phyloP scores from a whole-genome alignment of 2,113 vertebrate genomes.

The Sphyrna mokarran region DNA sequence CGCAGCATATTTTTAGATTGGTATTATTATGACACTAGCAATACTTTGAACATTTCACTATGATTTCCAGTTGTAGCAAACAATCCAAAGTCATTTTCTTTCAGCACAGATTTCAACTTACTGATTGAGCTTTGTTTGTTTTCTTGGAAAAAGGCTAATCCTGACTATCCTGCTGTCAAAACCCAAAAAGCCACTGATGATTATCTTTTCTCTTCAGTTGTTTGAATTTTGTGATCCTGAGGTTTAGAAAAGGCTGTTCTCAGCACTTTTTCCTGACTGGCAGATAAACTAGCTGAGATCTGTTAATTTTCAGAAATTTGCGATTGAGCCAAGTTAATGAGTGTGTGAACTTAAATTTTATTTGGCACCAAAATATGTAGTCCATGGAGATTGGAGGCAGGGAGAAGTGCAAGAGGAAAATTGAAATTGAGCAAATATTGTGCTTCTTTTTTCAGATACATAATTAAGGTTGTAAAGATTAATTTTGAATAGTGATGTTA shows the following conservation, averaged over 20 bases:
- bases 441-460: not conserved
- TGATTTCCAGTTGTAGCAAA: not conserved
- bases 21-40: not conserved
- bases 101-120: not conserved
- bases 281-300: not conserved
- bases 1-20: not conserved
- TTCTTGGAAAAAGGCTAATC: not conserved
- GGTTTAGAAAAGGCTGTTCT: not conserved
- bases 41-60: not conserved
- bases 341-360: not conserved
- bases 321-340: not conserved
- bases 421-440: not conserved
- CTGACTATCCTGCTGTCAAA: too few relatives aligned
- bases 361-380: not conserved
- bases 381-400: not conserved
- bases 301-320: not conserved
- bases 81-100: not conserved
- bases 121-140: not conserved
- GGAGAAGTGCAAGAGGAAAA: not conserved
- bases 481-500: not conserved
- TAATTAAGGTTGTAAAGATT: not conserved
- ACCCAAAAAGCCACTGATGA: not conserved
- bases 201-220: too few relatives aligned
- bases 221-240: not conserved
- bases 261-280: not conserved